Evolutionary conservation across 92 coral and sea anemone genomes (phyloP).

Genomic region (Anthopleura xanthogrammica): DNA sequence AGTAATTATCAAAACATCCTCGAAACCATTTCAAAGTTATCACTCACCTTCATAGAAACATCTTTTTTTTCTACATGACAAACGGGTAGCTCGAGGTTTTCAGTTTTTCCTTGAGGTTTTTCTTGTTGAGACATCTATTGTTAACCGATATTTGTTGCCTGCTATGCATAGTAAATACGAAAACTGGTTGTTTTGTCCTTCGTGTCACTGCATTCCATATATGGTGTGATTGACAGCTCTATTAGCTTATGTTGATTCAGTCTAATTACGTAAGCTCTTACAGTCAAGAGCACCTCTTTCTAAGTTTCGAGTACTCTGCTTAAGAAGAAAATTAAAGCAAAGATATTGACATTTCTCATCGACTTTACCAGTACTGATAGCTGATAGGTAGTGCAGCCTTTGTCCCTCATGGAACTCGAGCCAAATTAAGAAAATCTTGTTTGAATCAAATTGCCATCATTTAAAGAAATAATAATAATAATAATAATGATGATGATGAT

Average conservation of each 20-base stretch:
- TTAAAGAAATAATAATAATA: no score
- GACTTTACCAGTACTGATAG: no score
- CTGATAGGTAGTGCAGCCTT: no score
- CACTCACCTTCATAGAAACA: not conserved
- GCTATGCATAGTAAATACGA: not conserved
- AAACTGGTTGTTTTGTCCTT: slow-evolving; percentile 4
- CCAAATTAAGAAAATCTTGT: no score
- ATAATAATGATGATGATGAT: no score
- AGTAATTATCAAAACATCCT: not conserved
- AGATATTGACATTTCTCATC: no score
- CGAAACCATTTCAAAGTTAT: not conserved
- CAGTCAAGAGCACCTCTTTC: not conserved
- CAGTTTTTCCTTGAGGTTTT: not conserved
- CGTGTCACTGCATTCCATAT: slow-evolving; percentile 39
- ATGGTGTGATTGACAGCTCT: slow-evolving; percentile 3
- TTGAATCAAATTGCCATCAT: no score
- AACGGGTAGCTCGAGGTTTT: not conserved
- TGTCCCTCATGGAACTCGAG: no score
- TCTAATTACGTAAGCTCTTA: slow-evolving; percentile 10
- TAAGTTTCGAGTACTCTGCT: no score
- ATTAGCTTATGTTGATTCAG: not conserved
- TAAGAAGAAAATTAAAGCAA: no score
- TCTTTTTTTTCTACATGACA: not conserved
- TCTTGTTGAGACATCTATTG: not conserved
- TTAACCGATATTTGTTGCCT: not conserved